A percentile compares a stretch with the other conserved stretches of the same genome.
phyloP scores from a whole-genome alignment of 2,113 vertebrate species.

The Empidonax traillii region DNA sequence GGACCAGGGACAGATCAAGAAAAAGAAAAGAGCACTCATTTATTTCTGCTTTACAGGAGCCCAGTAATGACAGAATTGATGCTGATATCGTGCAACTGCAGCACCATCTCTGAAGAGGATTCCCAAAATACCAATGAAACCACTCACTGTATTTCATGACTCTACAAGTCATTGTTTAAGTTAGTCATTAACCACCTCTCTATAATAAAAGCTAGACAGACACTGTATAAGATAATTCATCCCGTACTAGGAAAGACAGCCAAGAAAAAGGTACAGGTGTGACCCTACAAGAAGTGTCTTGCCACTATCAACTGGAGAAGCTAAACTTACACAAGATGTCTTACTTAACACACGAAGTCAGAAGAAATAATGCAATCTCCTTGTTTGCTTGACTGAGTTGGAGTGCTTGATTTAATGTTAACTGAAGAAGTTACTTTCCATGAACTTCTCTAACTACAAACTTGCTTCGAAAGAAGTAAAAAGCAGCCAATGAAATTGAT shows the following conservation, averaged over 20 bases:
- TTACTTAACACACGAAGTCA: background rate
- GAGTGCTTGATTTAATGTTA: background rate
- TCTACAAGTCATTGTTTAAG: background rate
- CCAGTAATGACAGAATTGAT: background rate
- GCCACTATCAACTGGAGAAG: background rate
- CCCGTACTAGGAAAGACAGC: background rate
- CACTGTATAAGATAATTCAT: background rate
- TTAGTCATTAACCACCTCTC: background rate
- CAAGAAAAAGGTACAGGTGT: background rate
- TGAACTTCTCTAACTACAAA: background rate
- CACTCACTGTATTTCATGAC: background rate
- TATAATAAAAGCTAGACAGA: background rate
- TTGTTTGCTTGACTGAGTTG: background rate
- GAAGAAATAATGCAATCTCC: background rate
- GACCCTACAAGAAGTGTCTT: background rate
- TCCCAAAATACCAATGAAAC: background rate
- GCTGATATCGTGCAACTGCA: accelerated
- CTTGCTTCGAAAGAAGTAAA: background rate
- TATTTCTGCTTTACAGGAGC: background rate
- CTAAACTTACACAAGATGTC: background rate
- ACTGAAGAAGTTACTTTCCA: background rate
- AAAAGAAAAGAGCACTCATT: background rate
- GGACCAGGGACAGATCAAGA: background rate
- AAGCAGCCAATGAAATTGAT: background rate
- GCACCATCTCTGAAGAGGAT: background rate